These are phyloP conservation scores for Virgularia gustaviana DNA, from an alignment of 92 coral and sea anemone species.

Conservation along the genomic window DNA sequence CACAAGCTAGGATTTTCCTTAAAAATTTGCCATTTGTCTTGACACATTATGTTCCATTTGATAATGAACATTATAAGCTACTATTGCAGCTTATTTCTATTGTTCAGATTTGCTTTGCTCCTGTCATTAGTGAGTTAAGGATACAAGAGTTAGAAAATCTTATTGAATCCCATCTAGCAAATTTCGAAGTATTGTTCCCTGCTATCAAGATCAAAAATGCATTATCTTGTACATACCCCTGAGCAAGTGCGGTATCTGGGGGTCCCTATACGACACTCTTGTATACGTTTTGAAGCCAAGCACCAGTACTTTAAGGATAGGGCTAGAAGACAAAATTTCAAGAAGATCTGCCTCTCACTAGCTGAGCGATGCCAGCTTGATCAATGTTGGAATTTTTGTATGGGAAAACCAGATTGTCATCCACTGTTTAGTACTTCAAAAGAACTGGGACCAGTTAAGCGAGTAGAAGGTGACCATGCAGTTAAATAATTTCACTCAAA, in stretches of 20 bases:
- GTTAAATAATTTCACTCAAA: background rate
- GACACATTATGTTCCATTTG: slow-evolving; percentile 40
- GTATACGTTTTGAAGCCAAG: slow-evolving; percentile 70
- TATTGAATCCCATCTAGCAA: background rate
- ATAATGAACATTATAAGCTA: slow-evolving; percentile 35
- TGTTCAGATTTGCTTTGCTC: slow-evolving; percentile 36
- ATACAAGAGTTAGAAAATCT: slow-evolving; percentile 7
- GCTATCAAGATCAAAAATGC: slow-evolving; percentile 54
- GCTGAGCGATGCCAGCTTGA: slow-evolving; percentile 59
- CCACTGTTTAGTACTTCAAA: slow-evolving; percentile 19
- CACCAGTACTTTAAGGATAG: slow-evolving; percentile 59
- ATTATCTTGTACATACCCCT: slow-evolving; percentile 64
- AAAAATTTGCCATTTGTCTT: slow-evolving; percentile 55
- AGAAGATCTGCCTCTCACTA: slow-evolving; percentile 58
- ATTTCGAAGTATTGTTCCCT: slow-evolving; percentile 3
- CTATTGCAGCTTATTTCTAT: slow-evolving; percentile 11
- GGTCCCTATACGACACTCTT: slow-evolving; percentile 58
- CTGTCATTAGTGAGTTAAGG: slow-evolving; percentile 16
- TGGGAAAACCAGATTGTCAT: slow-evolving; percentile 12
- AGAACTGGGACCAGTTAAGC: slow-evolving; percentile 18
- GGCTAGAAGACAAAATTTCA: slow-evolving; percentile 50
- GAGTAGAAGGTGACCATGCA: slow-evolving; percentile 24
- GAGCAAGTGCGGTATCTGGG: slow-evolving; percentile 59
- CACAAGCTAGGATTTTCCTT: slow-evolving; percentile 39
- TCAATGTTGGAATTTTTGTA: slow-evolving; percentile 29